Evolutionary conservation across 2,797 vertebrate species (phyloP), one percentile per base, ranked within the genome.

Genomic region (Ptychadena robeensis): DNA sequence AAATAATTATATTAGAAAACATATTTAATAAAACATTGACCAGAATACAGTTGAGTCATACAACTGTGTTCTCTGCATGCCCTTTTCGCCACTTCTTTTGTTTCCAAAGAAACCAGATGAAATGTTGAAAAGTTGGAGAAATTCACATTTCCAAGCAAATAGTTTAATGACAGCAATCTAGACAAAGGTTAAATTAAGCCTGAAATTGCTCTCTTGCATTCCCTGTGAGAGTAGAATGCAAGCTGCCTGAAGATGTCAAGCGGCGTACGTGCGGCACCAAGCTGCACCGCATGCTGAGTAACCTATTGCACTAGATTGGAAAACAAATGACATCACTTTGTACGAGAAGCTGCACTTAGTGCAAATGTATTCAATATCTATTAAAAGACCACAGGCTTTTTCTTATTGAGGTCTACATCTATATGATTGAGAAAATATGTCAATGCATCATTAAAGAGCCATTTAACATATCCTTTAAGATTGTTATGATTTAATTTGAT

Each of bases 321-420:
- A 84, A 74, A 84, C 76, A 80, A 84, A 80, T 82, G 35, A 64
- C 73, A 82, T 84, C 35, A 69, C 69, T 66, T 65, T 79, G 44
- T 66, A 44, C 80, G 53, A 32, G 12, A 59, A 57, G 18, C 32
- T 61, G 44, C 70, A 80, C 76, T 84, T 80, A 44, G 25, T 2
- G 69, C 12, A 72, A 68, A 74, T 79, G 30, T 48, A 79, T 73
- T 79, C 37, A 79, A 74, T 79, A 74, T 32, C 82, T 67, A 40
- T 79, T 79, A 73, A 18, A 40, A 40, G 75, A 79, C 75, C 34
- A 73, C 7, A 53, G 34, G 28, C 40, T 38, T 65, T n/a, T 65
- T 6, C 3, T 48, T 44, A 18, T 38, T 31, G 27, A n/a, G 8
- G 44, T 18, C 28, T 11, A 2, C 59, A 9, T 31, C 40, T 65